Base-by-base conservation (phyloP, 1,140 invertebrate genomes). In the Drosophila orena region DNA sequence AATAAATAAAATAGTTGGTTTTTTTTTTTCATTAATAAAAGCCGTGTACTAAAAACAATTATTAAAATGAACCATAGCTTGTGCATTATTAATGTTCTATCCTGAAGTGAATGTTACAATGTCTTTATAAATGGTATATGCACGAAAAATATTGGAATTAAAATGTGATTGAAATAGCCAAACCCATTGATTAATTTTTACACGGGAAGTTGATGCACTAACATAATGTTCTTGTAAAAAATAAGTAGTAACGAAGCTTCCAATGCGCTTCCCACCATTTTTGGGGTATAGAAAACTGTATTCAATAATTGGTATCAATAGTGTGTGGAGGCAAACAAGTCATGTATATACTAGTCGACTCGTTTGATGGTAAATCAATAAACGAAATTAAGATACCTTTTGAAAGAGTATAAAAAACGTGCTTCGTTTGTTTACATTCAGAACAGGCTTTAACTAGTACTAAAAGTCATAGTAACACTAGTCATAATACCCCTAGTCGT, bases 371-470 rank as follows among this genome's bases (percentile, higher is more conserved):
- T 15, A 42, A 38, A 42, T 2, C 8, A 3, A 15, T 8, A 8
- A 10, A 2, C 15, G 2, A 14, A 11, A 22, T 6, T 2, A 1
- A 2, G 1, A 8, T 24, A 35, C 55, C n/a, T 11, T 5, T 27
- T 2, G n/a, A 8, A 24, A 64, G 20, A 35, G 38, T 60, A 24
- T n/a, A 64, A 6, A 35, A 44, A 24, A 64, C 55, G 60, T 64
- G 56, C 14, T 58, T 42, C 8, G 46, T 52, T 68, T 68, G 60
- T 68, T 68, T 68, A 50, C 37, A 11, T 35, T 66, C 52, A 40
- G 27, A 34, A 50, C n/a, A 27, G n/a, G 47, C 47, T 50, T 50
- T 10, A 50, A 3, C 27, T 4, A 24, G 4, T 24, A 17, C 4
- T 4, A 17, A 1, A 17, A 17, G 17, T 17, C 17, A 1, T 17